Evolutionary conservation across 2,888 invertebrate species (phyloP), one percentile per base, ranked within the genome.

Genomic region (Lochmaea capreae): DNA sequence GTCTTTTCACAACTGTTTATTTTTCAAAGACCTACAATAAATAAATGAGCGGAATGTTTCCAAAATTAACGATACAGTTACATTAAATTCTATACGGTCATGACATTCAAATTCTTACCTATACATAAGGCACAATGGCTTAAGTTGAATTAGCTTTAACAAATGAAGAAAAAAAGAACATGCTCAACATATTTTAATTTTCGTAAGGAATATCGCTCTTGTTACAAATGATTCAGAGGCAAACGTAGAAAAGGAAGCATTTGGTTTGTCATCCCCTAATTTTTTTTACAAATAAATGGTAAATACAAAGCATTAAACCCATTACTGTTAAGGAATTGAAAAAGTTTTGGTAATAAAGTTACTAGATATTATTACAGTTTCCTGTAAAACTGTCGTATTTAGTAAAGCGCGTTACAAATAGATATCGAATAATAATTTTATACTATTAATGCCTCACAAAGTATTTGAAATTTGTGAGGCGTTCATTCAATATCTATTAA

Each of bases 21-120:
- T 78, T 78, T 65, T 49, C 67, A 76, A 75, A 73, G 62, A 61
- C 73, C 77, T 78, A 78, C 77, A 77, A 76, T 67, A 74, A 77
- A 67, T 73, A 43, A 71, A 65, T 77, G 73, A 75, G 71, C 72
- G 70, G 76, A 76, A 76, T 76, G 73, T 71, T 65, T 66, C 43
- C 18, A 49, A 74, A 63, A 70, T 52, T 12, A 22, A 57, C 43
- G 49, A 10, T 66, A 77, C 66, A 72, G 71, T 69, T 66, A 75
- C 68, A 69, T 71, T 69, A 73, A 42, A 46, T 26, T 18, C 33
- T 33, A 33, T 72, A 67, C 54, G 65, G 42, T 58, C 66, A 72
- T 67, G 74, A 71, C 65, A 73, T 67, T 70, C 63, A 39, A 73
- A 46, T 75, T 62, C 57, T 68, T 57, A 59, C 65, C 58, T 67